Evolutionary conservation across 1,140 invertebrate species (phyloP), one percentile per base, ranked within the genome.

Genomic region (Bombyx mandarina): DNA sequence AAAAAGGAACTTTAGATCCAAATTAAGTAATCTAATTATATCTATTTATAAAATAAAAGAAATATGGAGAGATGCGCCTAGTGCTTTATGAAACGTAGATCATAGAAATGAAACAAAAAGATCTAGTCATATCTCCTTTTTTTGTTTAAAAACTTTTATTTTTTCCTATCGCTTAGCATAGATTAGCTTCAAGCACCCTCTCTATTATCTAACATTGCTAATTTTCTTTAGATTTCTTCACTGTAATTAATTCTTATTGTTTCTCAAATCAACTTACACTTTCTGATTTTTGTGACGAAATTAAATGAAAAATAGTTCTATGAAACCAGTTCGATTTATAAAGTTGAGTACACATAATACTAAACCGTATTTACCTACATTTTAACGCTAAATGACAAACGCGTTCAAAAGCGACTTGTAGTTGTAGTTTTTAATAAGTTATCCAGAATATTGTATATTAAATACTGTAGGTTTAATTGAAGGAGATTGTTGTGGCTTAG

Each of bases 51-150:
- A 78, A 75, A 75, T 80, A 74, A 80, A 67, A 77, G 48, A 50
- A 69, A 81, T 79, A 82, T 79, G 80, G 71, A 80, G 76, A 86
- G 80, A 83, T 71, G 79, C 81, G 84, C 84, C 82, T 86, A 86
- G 83, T 85, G 83, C 83, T 86, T 86, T 87, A 84, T 87, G 75
- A 82, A 86, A 75, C 61, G 80, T 87, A 87, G 84, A 66, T 80
- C 67, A 71, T 85, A 84, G 80, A 74, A 77, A 65, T 73, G 77
- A 80, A 79, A 81, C 78, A 79, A 84, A 77, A 82, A 75, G 65
- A 82, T 85, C 84, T 87, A 85, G 82, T 87, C 82, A 87, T 87
- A 87, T 87, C 79, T 79, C 65, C 72, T 77, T 59, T 87, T 73
- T 76, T 85, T 84, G 79, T 79, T 82, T 74, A 65, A 67, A 80